These are phyloP conservation scores for Halichoerus grypus DNA, from an alignment of 2,113 vertebrate species.

Conservation along the genomic window DNA sequence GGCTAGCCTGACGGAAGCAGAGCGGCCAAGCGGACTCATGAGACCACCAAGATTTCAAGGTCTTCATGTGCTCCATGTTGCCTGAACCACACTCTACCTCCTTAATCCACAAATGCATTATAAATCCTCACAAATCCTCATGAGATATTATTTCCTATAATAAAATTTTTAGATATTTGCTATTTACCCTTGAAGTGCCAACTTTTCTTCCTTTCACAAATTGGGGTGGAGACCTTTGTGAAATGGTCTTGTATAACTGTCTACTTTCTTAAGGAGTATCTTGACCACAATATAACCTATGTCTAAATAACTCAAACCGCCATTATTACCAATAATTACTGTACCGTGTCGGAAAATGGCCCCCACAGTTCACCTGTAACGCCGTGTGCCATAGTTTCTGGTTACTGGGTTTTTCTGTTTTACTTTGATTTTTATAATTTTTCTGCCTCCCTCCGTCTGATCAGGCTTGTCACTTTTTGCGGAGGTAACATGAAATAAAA, in stretches of 20 bases:
- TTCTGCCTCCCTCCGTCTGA: neutral
- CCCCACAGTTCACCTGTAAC: rapidly evolving
- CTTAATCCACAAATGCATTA: neutral
- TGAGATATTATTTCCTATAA: neutral
- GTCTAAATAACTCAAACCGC: neutral
- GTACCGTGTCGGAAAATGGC: neutral
- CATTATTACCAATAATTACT: neutral
- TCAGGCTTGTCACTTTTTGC: neutral
- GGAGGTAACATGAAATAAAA: neutral
- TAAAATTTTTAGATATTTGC: constrained; percentile 16
- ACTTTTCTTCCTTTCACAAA: neutral
- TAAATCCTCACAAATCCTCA: neutral
- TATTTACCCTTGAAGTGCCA: neutral
- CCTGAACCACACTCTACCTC: neutral
- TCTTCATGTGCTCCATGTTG: too few species aligned
- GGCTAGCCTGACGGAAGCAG: rapidly evolving
- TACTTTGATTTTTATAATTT: neutral
- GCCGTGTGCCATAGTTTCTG: neutral
- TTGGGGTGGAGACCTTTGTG: neutral
- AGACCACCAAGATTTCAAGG: neutral
- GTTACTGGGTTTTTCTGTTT: neutral
- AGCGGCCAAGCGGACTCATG: neutral
- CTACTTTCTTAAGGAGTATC: neutral
- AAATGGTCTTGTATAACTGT: neutral
- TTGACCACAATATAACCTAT: neutral